Evolutionary conservation across 2,113 vertebrate genomes (phyloP), one percentile per base, ranked within the genome.

Genomic region (Hippoglossus stenolepis): DNA sequence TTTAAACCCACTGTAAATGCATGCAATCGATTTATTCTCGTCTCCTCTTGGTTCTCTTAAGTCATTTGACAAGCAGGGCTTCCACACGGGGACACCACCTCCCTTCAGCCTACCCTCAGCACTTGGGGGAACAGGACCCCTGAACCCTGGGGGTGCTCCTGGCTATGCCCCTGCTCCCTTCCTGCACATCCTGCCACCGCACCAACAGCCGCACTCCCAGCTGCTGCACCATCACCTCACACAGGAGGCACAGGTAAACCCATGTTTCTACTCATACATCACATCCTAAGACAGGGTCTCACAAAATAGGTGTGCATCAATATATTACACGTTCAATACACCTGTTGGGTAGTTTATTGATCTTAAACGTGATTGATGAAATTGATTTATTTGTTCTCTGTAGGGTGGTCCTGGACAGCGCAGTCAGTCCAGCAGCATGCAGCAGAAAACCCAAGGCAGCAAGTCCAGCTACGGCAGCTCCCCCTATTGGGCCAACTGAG

Each of bases 1-100:
- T 43, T 43, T 13, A 43, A 43, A 43, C 11, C 2, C 40, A 43
- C 10, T 43, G 40, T 43, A 43, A 43, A 43, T 43, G 40, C 12
- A 11, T 21, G 2, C n/a, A 49, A 40, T 4, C 0, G 6, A 40
- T 45, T 17, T 53, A 59, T 35, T 11, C 4, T 82, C 26, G 28
- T 11, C 4, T 83, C 24, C 10, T 63, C 3, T 3, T 3, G 40
- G 11, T 26, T 5, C 49, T 26, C 70, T 23, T 4, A 90, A 99
- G 97, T 93, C 96, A 0, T 98, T 97, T 91, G 98, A 99, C 91
- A 99, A 99, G 90, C 97, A 99, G 95, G 97, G 97, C 90, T 99
- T 99, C 93, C 97, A 98, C 0, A 95, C 98, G 2, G 97, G 96
- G 64, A 97, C 97, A 0, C 97, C 97, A 0, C 96, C 98, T 70